phyloP scores from a whole-genome alignment of 2,113 vertebrate genomes.

The Eulemur rufifrons region DNA sequence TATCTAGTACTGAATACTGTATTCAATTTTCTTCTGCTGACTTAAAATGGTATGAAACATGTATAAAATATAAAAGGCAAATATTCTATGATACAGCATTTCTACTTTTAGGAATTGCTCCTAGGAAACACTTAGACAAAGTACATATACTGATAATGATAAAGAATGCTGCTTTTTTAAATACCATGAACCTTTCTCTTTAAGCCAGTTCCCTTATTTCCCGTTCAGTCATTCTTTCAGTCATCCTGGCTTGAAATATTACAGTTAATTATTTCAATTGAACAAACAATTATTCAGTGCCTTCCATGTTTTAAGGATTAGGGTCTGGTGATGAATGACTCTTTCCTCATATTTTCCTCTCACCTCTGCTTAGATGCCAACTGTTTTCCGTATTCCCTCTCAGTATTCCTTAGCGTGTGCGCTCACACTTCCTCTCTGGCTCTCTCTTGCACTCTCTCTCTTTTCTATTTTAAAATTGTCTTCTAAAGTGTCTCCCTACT shows the following conservation, averaged over 20 bases:
- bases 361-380: background rate
- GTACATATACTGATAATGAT: background rate
- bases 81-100: background rate
- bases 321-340: background rate
- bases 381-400: background rate
- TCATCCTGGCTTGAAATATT: conserved; percentile 20
- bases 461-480: background rate
- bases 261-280: background rate
- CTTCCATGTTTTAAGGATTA: background rate
- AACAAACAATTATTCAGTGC: background rate
- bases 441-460: too few species aligned
- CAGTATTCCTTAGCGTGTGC: background rate
- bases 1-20: background rate
- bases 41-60: background rate
- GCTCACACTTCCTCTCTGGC: background rate
- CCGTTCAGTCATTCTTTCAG: background rate
- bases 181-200: conserved; percentile 14
- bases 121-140: background rate
- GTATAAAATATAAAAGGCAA: background rate
- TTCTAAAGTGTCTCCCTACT: background rate
- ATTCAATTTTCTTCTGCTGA: conserved; percentile 43
- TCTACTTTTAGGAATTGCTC: background rate
- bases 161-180: background rate
- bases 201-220: background rate
- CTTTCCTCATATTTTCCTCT: background rate